Evolutionary conservation across 2,888 invertebrate species (phyloP).

Genomic region (Zaprionus lineosus): DNA sequence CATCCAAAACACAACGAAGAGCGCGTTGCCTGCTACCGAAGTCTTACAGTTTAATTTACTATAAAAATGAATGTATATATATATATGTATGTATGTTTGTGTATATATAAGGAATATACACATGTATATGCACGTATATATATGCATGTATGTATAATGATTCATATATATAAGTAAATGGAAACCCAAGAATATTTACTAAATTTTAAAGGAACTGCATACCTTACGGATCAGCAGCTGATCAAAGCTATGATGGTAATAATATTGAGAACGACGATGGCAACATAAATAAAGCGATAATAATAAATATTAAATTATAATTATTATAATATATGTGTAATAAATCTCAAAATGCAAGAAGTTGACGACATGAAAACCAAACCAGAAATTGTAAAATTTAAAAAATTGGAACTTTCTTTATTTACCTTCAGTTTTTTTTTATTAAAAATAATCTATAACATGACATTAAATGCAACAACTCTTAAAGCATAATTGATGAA

Average conservation of each 20-base stretch:
- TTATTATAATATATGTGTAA: conserved; percentile 41
- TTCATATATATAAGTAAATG: conserved; percentile 18
- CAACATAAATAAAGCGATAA: neutral
- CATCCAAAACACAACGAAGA: conserved; percentile 17
- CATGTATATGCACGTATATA: conserved; percentile 24
- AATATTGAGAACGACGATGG: conserved; percentile 6
- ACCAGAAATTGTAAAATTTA: no score
- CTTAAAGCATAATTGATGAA: conserved; percentile 35
- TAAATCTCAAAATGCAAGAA: conserved; percentile 25
- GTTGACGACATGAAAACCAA: no score
- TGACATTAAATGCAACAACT: conserved; percentile 9
- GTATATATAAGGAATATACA: conserved; percentile 22
- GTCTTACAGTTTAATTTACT: no score
- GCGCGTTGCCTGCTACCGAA: neutral
- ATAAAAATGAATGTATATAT: no score
- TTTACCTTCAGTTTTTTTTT: conserved; percentile 1
- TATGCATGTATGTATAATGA: no score
- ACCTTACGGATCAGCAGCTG: conserved; percentile 25
- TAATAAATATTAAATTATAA: conserved; percentile 21
- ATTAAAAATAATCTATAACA: conserved; percentile 15
- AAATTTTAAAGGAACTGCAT: conserved; percentile 59
- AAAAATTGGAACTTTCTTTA: conserved; percentile 19
- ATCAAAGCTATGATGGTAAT: conserved; percentile 9
- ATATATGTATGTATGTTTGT: conserved; percentile 17
- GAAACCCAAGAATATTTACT: conserved; percentile 43